Evolutionary conservation across 92 coral and sea anemone species (phyloP), one percentile per base, ranked within the genome.

Genomic region (Epizoanthus stellaris): DNA sequence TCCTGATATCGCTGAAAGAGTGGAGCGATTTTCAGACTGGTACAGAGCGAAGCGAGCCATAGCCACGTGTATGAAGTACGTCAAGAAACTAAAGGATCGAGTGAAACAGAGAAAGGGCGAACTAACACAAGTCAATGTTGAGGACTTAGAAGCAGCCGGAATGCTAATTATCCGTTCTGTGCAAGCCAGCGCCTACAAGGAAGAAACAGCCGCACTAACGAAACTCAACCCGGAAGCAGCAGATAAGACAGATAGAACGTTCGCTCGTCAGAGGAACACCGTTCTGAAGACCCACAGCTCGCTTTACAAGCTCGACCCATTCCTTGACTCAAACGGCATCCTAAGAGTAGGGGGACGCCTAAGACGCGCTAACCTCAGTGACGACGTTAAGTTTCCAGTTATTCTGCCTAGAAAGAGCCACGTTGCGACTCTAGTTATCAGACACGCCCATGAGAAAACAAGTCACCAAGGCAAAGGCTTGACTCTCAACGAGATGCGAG

Each of bases 281-380:
- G 16, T 39, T 10, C 56, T 88, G 79, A 84, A 88, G 65, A 4
- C 25, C 36, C 63, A 56, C n/a, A 77, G 89, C 38, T 75, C 79
- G 9, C 85, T 89, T 12, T 70, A 61, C 36, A 89, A 84, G 64
- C 79, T 89, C 19, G 85, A 89, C 75, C 92, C 92, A 42, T 85
- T 89, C 64, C 9, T 89, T 17, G 88, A 86, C 45, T 45, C 40
- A 7, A 25, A 76, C 3, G 93, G 89, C 19, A 30, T 87, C 12
- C 74, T 90, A 70, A 82, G 88, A n/a, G 93, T 90, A 30, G 88
- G 93, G n/a, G 89, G 88, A 82, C 85, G 93, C 45, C 75, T 90
- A 17, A 76, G 64, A 45, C 81, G 80, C 0, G 93, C 88, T 54
- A 57, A 52, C 21, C 17, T 76, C 52, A 67, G 65, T 16, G 88